Percentiles rank a stretch among this genome's conserved stretches.
Conservation (phyloP, 2,888 invertebrate genomes). For the Drosophila rellima region DNA sequence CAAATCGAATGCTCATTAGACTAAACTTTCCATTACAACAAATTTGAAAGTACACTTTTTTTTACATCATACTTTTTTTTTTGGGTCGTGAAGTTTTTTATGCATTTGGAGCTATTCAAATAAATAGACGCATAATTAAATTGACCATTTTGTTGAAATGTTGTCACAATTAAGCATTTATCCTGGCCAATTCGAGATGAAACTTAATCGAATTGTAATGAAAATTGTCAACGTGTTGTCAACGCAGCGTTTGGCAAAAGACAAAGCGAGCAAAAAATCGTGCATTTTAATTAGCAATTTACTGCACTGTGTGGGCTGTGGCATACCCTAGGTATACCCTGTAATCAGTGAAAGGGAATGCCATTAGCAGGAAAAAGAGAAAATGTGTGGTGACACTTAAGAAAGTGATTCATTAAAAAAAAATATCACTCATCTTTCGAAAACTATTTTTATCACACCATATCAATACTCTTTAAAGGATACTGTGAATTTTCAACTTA, state of each 20-base stretch:
- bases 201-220: conserved; percentile 74
- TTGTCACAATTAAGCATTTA: conserved; percentile 53
- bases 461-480: too few species aligned
- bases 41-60: conserved; percentile 5
- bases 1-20: conserved; percentile 7
- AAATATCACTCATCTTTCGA: too few species aligned
- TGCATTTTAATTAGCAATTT: conserved; percentile 70
- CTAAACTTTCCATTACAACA: background rate
- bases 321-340: conserved; percentile 10
- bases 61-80: background rate
- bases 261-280: conserved; percentile 24
- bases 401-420: too few species aligned
- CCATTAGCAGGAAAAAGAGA: too few species aligned
- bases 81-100: background rate
- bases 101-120: background rate
- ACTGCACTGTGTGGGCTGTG: conserved; percentile 16
- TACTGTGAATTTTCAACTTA: too few species aligned
- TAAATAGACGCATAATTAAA: conserved; percentile 33
- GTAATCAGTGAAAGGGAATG: background rate
- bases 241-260: conserved; percentile 5
- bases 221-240: conserved; percentile 65
- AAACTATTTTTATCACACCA: too few species aligned
- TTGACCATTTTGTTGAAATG: conserved; percentile 34
- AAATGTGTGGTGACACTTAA: too few species aligned
- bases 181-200: conserved; percentile 10